Base-by-base conservation (phyloP, 2,888 invertebrate species). In the Drosophila acutilabella region DNA sequence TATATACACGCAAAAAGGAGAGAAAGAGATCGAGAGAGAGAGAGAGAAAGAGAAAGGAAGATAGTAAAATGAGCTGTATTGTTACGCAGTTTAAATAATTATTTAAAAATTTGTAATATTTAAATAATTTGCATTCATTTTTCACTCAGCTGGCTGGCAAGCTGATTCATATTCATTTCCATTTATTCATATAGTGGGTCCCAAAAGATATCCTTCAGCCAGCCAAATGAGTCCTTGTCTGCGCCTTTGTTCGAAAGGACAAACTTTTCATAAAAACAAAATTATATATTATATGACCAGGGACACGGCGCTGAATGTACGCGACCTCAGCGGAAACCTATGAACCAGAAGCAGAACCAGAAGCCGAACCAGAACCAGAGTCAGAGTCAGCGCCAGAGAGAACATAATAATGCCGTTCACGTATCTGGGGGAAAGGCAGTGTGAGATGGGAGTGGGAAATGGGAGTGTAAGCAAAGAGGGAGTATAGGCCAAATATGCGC, bases 321-420 rank as follows among this genome's bases (percentile, higher is more conserved):
- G 74, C 75, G 77, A 73, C 88, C 88, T 74, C 75, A 74, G 72
- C 74, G 89, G 73, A 74, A 83, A 83, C 86, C 88, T 83, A 77
- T 77, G 80, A 85, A 75, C 85, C 80, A 74, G 76, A 56, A 33
- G 42, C 50, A 18, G 10, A 26, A 26, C 26, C 47, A 47, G 13
- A 23, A 50, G 18, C 40, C 20, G 85, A 45, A 33, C 54, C 50
- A 18, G 14, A 30, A 14, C 14, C 26, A 47, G 13, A 23, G 30
- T 10, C 40, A 30, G 14, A 26, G 14, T n/a, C 47, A 47, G 7
- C n/a, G 14, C 14, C 47, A 47, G 13, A 26, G 33, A 16, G 30
- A 33, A 84, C 74, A 81, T 76, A 81, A 86, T 82, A 82, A 83
- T 83, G 71, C 70, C 74, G 56, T 62, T 38, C 53, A 59, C 64